A percentile compares a stretch with the other conserved stretches of the same genome.
phyloP scores from a whole-genome alignment of 2,797 vertebrate species.

The Gadopsis bispinosus region DNA sequence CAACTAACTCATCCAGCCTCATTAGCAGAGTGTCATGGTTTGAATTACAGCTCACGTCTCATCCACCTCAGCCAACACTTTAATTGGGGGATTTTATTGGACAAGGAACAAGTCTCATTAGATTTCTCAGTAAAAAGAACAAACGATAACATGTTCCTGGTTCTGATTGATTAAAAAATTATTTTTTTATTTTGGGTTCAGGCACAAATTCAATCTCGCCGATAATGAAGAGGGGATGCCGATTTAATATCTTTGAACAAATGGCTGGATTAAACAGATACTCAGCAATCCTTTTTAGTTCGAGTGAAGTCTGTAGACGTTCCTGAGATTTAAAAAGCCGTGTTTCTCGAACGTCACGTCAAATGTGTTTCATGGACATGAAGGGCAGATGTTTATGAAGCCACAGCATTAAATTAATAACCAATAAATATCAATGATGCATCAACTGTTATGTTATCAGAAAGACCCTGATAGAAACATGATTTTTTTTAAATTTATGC shows the following conservation, averaged over 20 bases:
- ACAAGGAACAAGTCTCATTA: constrained; percentile 63
- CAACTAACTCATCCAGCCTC: constrained; percentile 48
- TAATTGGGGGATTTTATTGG: constrained; percentile 64
- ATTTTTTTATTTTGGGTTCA: constrained; percentile 27
- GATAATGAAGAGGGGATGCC: constrained; percentile 14
- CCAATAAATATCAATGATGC: constrained; percentile 6
- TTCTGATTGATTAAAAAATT: constrained; percentile 37
- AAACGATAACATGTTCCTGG: constrained; percentile 54
- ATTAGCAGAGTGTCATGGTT: constrained; percentile 65
- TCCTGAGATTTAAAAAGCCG: constrained; percentile 12
- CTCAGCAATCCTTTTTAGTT: background rate
- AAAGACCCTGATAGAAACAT: constrained; percentile 3
- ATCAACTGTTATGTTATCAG: background rate
- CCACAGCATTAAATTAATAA: constrained; percentile 20
- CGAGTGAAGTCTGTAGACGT: constrained; percentile 22
- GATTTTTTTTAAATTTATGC: background rate
- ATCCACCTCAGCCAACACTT: constrained; percentile 41
- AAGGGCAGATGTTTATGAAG: background rate
- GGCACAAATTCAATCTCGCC: constrained; percentile 31
- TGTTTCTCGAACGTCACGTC: constrained; percentile 1
- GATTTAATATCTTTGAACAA: constrained; percentile 21
- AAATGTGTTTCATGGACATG: constrained; percentile 17
- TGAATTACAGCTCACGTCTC: constrained; percentile 61
- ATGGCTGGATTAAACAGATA: constrained; percentile 6
- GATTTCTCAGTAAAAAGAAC: constrained; percentile 59